Conservation (phyloP, 2,888 invertebrate species). For the Caenorhabditis becei region DNA sequence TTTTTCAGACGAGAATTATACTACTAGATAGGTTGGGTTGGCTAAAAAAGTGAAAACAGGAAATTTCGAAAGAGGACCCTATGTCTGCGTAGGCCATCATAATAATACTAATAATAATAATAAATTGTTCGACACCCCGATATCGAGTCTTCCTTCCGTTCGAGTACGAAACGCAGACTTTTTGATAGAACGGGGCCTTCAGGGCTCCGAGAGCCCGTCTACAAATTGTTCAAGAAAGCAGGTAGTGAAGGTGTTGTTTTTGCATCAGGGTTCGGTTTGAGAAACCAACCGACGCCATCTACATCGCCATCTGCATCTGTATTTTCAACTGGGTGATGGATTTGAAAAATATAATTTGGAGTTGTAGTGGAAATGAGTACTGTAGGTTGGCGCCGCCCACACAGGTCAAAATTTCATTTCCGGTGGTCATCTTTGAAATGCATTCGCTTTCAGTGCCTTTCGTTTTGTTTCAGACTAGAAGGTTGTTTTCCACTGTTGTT, state of each 20-base stretch:
- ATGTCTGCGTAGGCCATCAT: not conserved
- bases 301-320: not conserved
- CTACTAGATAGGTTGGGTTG: too few relatives aligned
- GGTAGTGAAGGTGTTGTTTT: constrained; percentile 21
- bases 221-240: not conserved
- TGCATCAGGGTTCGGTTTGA: constrained; percentile 3
- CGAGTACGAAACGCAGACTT: not conserved
- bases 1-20: not conserved
- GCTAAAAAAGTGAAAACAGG: not conserved
- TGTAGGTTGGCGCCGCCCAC: not conserved
- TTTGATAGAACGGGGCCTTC: too few relatives aligned
- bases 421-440: not conserved
- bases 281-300: not conserved
- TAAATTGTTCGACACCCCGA: not conserved
- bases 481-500: constrained; percentile 4
- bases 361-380: constrained; percentile 4
- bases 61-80: not conserved
- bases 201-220: not conserved
- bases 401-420: not conserved
- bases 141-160: not conserved
- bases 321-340: not conserved
- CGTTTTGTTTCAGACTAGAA: not conserved
- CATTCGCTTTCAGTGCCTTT: not conserved
- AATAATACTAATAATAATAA: not conserved
- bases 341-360: not conserved